Evolutionary conservation across 2,888 invertebrate genomes (phyloP).

Genomic region (Ethmia dodecea): DNA sequence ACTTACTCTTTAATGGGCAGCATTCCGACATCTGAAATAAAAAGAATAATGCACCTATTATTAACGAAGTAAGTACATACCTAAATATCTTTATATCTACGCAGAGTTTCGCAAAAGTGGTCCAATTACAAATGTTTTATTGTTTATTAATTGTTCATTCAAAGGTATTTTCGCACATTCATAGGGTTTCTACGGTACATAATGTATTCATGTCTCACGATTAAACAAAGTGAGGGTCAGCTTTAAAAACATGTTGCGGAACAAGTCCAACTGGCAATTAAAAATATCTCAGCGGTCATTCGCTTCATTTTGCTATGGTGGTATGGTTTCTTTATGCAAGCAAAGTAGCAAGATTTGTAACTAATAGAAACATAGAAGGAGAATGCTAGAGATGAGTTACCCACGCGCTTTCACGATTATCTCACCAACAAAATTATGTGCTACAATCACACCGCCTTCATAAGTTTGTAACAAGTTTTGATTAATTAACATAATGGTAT

Average conservation of each 20-base stretch:
- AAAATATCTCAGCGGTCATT: too few relatives aligned
- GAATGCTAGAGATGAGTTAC: conserved; percentile 31
- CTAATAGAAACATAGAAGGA: too few relatives aligned
- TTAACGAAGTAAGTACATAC: too few relatives aligned
- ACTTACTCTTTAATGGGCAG: conserved; percentile 96
- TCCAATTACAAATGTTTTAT: too few relatives aligned
- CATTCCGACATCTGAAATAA: conserved; percentile 92
- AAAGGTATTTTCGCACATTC: conserved; percentile 6
- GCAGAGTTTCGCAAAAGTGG: too few relatives aligned
- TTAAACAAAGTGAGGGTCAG: not conserved
- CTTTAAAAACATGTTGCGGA: too few relatives aligned
- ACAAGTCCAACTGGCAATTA: not conserved
- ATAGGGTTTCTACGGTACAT: not conserved
- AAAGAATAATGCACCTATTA: conserved; percentile 22
- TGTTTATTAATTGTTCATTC: conserved; percentile 6
- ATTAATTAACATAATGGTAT: conserved; percentile 50
- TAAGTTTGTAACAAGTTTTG: conserved; percentile 36
- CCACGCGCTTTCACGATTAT: conserved; percentile 51
- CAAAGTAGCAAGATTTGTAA: too few relatives aligned
- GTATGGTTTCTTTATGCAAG: too few relatives aligned
- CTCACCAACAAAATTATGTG: conserved; percentile 30
- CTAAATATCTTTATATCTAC: too few relatives aligned
- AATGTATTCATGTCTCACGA: not conserved
- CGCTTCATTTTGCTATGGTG: too few relatives aligned
- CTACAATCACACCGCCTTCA: conserved; percentile 27